Evolutionary conservation across 2,797 vertebrate species (phyloP).

Genomic region (Cirrhinus molitorella): DNA sequence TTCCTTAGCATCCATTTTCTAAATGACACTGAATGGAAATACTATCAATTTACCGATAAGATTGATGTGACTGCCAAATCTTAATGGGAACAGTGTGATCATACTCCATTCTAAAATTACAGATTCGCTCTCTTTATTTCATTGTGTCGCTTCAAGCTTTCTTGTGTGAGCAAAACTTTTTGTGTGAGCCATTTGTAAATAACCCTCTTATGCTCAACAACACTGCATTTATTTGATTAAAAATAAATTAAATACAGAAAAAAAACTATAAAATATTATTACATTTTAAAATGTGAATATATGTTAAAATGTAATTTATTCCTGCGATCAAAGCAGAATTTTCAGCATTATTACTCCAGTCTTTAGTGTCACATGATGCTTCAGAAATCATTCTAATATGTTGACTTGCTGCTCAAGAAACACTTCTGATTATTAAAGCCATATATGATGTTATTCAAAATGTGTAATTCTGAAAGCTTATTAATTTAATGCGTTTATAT

Average conservation of each 20-base stretch:
- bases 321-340: neutral
- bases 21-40: constrained; percentile 23
- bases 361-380: neutral
- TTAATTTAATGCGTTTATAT: no score
- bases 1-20: constrained; percentile 20
- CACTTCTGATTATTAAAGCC: neutral
- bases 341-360: neutral
- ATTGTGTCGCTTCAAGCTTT: neutral
- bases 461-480: no score
- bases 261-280: neutral
- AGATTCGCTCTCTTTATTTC: constrained; percentile 24
- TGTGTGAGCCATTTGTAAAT: neutral
- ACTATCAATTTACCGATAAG: constrained; percentile 4
- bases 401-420: neutral
- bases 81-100: constrained; percentile 38
- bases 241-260: neutral
- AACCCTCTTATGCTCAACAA: neutral
- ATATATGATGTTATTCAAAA: no score
- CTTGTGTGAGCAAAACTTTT: neutral
- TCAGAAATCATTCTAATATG: neutral
- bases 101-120: constrained; percentile 9
- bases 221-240: neutral
- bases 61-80: constrained; percentile 28
- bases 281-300: neutral
- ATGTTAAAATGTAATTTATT: neutral